Evolutionary conservation across 2,888 invertebrate genomes (phyloP), one percentile per base, ranked within the genome.

Genomic region (Melipona beecheii): DNA sequence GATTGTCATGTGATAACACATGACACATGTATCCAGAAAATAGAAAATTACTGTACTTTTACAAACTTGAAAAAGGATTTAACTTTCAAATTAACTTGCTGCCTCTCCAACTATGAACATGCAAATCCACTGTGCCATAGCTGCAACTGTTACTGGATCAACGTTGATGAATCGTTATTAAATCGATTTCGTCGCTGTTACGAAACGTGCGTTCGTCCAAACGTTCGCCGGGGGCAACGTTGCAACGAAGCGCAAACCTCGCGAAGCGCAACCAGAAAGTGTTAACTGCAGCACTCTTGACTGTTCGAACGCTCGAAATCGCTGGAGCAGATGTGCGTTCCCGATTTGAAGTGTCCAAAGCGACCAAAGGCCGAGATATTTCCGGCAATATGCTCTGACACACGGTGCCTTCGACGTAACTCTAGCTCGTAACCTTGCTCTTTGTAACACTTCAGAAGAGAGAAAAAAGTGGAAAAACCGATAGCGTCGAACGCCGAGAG

Each of bases 301-400:
- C 58, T 58, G 68, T 21, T 56, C 56, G 50, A 31, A 75, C 43
- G 56, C 36, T 69, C n/a, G 27, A 75, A 76, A 60, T 58, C 31
- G 49, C 43, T 62, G 1, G 72, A 73, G 49, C 72, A 73, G 72
- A 62, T 73, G 60, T 73, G 50, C 72, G 49, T 62, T 62, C 31
- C 31, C 43, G 72, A 73, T 73, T 62, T 62, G 49, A 73, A 73
- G 62, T 62, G 72, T 62, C 72, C 72, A 31, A 31, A 31, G 31
- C 21, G n/a, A 15, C 27, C 72, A 72, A 49, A 72, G 60, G 60
- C 60, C 31, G 50, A 72, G 72, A 72, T 72, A 60, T 72, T 72
- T 72, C 72, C 72, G 60, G 56, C 72, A 72, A 50, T 72, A 62
- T 72, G 72, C 58, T 72, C 50, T 21, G 31, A 50, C 62, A 72